Base-by-base conservation (phyloP, 2,888 invertebrate species). In the Idaea dimidiata region DNA sequence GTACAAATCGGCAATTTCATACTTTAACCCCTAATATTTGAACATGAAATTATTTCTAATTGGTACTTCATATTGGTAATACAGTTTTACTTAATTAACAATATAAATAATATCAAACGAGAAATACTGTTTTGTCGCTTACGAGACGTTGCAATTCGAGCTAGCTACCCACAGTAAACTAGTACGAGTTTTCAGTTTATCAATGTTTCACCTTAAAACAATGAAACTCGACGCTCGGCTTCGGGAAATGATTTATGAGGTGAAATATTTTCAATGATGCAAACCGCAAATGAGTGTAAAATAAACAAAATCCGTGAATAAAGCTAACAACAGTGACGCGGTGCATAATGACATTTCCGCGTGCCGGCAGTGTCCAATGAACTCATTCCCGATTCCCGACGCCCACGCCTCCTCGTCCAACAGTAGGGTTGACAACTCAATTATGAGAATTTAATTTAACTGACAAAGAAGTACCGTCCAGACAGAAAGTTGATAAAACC, bases 301-400 rank as follows among this genome's bases (percentile, higher is more conserved):
- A 59, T 18, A 69, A 71, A 73, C 66, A 72, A 70, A 72, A 71
- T 60, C 59, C 32, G 31, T 57, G 59, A 65, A 66, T 64, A 24
- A 65, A 68, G 66, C 32, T 57, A 60, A 60, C 65, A 70, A 61
- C 71, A 59, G 64, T 69, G 74, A 66, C 67, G 63, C 59, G 68
- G 67, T 66, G 70, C 68, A 70, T 76, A 75, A 77, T 71, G 77
- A 77, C 79, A 77, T 79, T 89, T 90, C 89, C 89, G 89, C 88
- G 82, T 89, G 73, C 88, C 88, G 81, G 80, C 80, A 81, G 77
- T 84, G 87, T 86, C 84, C 86, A 81, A 80, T 87, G 87, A 85
- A 85, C 87, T 83, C 86, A 78, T 84, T 84, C 78, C 77, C 72
- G 74, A 78, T 84, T 84, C 78, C 77, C 72, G 74, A 67, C 83